phyloP scores from a whole-genome alignment of 2,113 vertebrate species.

The Thamnophis sirtalis region DNA sequence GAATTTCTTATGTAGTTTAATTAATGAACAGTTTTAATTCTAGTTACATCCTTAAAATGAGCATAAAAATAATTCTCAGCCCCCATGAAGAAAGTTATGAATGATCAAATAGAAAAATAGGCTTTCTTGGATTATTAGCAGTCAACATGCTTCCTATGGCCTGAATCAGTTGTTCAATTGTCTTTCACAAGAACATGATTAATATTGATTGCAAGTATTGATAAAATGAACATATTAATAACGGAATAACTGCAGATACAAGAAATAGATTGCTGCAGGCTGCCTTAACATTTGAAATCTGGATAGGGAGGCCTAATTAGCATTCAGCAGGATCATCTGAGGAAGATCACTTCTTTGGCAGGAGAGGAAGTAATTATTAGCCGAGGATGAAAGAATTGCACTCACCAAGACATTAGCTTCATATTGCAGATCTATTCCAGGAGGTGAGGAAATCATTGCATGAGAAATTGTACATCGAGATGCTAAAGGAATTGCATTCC shows the following conservation, averaged over 20 bases:
- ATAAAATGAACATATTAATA: constrained; percentile 14
- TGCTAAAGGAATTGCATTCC: constrained; percentile 28
- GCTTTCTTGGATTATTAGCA: not conserved
- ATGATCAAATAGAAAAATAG: not conserved
- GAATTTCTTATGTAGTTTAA: not conserved
- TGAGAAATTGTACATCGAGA: constrained; percentile 37
- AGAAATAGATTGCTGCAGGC: constrained; percentile 2
- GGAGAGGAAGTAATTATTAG: constrained; percentile 35
- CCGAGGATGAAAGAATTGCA: constrained; percentile 41
- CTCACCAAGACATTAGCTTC: constrained; percentile 33
- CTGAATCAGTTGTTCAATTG: not conserved
- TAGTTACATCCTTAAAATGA: not conserved
- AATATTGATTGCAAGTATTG: constrained; percentile 8
- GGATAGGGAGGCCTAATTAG: constrained; percentile 30
- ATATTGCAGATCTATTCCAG: constrained; percentile 41
- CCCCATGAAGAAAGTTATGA: not conserved
- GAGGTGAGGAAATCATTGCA: constrained; percentile 31
- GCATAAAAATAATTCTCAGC: not conserved
- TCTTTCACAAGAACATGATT: constrained; percentile 19
- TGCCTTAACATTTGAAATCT: constrained; percentile 24
- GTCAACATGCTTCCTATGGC: constrained; percentile 1
- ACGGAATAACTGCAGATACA: not conserved
- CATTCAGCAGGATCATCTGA: constrained; percentile 28
- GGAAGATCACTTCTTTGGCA: constrained; percentile 3
- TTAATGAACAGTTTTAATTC: not conserved